Evolutionary conservation across 2,113 vertebrate genomes (phyloP).

Genomic region (Silurus meridionalis): DNA sequence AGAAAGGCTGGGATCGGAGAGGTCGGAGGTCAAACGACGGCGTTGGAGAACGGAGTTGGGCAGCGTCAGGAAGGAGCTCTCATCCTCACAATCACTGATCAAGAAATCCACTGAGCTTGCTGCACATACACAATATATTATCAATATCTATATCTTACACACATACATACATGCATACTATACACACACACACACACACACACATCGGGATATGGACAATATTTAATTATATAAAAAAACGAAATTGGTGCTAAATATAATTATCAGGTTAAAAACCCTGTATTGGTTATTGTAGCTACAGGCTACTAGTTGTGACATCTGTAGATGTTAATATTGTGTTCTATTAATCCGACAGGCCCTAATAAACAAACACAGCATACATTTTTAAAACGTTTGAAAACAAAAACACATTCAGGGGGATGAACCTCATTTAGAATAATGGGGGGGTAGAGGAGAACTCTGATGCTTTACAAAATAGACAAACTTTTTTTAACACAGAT

Average conservation of each 20-base stretch:
- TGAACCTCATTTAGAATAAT: background rate
- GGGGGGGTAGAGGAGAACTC: background rate
- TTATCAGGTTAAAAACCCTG: background rate
- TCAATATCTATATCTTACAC: background rate
- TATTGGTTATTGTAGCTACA: background rate
- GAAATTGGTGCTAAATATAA: background rate
- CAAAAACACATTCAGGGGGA: background rate
- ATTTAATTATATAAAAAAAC: too few species aligned
- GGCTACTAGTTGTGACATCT: background rate
- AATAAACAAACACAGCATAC: background rate
- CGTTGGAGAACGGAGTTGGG: slow-evolving; percentile 68
- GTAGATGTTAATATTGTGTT: background rate
- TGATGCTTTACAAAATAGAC: background rate
- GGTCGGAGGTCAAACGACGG: slow-evolving; percentile 70
- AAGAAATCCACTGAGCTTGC: slow-evolving; percentile 73
- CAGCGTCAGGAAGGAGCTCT: slow-evolving; percentile 66
- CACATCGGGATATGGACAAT: background rate
- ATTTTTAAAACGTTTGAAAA: background rate
- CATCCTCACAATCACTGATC: slow-evolving; percentile 69
- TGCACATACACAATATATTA: slow-evolving; percentile 38
- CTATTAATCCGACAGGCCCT: background rate
- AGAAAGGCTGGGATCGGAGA: slow-evolving; percentile 54
- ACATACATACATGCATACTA: background rate
- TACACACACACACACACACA: slow-evolving; percentile 12
- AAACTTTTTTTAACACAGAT: background rate